phyloP scores from a whole-genome alignment of 2,888 invertebrate species.

The Hemithea aestivaria region DNA sequence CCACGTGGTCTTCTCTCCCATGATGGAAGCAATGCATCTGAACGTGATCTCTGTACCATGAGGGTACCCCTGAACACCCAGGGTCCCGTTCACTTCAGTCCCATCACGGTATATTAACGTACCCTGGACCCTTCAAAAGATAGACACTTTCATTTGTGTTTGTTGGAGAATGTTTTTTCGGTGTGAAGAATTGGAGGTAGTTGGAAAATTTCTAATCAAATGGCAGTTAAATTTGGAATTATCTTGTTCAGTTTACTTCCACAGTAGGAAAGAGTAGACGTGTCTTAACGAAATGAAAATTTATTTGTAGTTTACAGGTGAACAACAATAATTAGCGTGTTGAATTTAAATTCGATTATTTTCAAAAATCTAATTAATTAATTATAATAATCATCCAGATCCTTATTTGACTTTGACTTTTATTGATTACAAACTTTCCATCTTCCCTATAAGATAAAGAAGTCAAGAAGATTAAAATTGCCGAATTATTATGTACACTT shows the following conservation, averaged over 20 bases:
- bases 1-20: slow-evolving; percentile 91
- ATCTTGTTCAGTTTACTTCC: too few species aligned
- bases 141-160: slow-evolving; percentile 12
- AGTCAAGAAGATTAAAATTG: slow-evolving; percentile 10
- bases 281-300: too few species aligned
- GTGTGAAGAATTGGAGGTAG: neutral
- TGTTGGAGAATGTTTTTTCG: neutral
- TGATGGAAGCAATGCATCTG: slow-evolving; percentile 88
- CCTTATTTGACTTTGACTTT: too few species aligned
- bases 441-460: neutral
- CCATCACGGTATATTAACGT: slow-evolving; percentile 87
- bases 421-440: too few species aligned
- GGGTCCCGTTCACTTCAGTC: slow-evolving; percentile 81
- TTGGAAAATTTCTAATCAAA: slow-evolving; percentile 5
- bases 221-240: too few species aligned
- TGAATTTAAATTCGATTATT: too few species aligned
- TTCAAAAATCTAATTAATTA: too few species aligned
- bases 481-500: slow-evolving; percentile 3
- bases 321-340: too few species aligned
- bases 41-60: slow-evolving; percentile 91
- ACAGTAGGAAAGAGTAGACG: neutral
- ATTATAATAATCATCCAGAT: too few species aligned
- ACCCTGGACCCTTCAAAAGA: slow-evolving; percentile 82
- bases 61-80: slow-evolving; percentile 84
- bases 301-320: too few species aligned